Conservation (phyloP, 2,113 vertebrate species). For the Salvelinus sp. region DNA sequence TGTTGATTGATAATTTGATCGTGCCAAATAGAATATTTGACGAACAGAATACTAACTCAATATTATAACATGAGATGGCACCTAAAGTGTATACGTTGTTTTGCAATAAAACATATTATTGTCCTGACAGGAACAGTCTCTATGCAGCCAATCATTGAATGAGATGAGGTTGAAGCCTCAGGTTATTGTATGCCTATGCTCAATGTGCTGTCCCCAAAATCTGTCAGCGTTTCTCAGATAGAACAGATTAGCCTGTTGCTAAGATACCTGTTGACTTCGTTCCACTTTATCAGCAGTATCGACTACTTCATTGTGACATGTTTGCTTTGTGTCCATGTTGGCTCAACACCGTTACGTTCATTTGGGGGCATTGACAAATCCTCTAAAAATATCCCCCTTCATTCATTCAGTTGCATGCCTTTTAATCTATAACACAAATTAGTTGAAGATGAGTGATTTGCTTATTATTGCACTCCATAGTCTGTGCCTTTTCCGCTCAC, state of each 20-base stretch:
- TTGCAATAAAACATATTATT: not conserved
- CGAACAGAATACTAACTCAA: not conserved
- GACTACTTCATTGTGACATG: conserved; percentile 37
- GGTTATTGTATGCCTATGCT: conserved; percentile 18
- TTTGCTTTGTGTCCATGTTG: conserved; percentile 37
- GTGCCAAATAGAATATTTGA: not conserved
- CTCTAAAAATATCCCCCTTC: not conserved
- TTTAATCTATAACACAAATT: not conserved
- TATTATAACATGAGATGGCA: not conserved
- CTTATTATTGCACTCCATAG: not conserved
- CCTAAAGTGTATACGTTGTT: not conserved
- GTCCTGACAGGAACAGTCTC: not conserved
- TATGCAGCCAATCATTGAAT: not conserved
- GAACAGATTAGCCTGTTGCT: conserved; percentile 71
- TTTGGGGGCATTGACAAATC: not conserved
- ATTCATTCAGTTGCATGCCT: not conserved
- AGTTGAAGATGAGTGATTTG: too few species aligned
- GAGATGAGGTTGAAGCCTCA: conserved; percentile 1
- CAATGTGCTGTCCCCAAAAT: conserved; percentile 2
- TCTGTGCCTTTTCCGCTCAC: not conserved
- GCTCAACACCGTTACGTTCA: conserved; percentile 22
- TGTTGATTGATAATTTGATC: not conserved
- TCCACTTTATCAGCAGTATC: conserved; percentile 17
- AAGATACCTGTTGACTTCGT: conserved; percentile 74
- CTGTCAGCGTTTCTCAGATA: conserved; percentile 14